phyloP scores from a whole-genome alignment of 1,140 invertebrate genomes.

The Listronotus bonariensis region DNA sequence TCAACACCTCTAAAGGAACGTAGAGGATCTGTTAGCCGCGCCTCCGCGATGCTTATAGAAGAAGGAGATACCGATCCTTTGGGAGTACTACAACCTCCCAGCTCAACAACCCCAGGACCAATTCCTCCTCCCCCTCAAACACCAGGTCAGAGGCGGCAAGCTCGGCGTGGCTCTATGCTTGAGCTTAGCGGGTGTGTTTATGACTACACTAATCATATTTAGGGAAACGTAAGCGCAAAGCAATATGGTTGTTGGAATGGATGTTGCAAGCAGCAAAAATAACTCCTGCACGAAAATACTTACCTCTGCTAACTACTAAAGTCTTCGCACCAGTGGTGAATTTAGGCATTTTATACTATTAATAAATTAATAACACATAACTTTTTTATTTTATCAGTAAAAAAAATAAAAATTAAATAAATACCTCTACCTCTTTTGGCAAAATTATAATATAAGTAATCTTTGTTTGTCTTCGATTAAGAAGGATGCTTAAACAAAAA shows the following conservation, averaged over 20 bases:
- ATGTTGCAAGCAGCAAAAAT: slow-evolving; percentile 22
- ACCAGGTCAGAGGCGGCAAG: slow-evolving; percentile 64
- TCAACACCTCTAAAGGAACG: slow-evolving; percentile 56
- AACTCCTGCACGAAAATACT: slow-evolving; percentile 2
- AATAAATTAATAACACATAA: too few species aligned
- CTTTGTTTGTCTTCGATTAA: too few species aligned
- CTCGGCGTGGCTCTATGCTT: slow-evolving; percentile 68
- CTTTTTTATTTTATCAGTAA: too few species aligned
- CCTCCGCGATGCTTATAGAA: slow-evolving; percentile 61
- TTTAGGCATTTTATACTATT: too few species aligned
- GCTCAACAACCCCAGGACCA: slow-evolving; percentile 27
- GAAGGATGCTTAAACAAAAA: too few species aligned
- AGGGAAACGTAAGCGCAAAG: slow-evolving; percentile 40
- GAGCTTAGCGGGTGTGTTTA: slow-evolving; percentile 69
- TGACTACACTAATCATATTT: slow-evolving; percentile 49
- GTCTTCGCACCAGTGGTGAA: background rate
- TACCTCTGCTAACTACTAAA: background rate
- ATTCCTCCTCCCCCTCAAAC: slow-evolving; percentile 55
- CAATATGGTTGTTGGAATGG: slow-evolving; percentile 25
- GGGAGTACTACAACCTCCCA: slow-evolving; percentile 55
- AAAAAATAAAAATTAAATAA: too few species aligned
- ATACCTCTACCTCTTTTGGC: too few species aligned
- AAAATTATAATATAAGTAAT: too few species aligned
- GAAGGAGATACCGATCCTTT: slow-evolving; percentile 61
- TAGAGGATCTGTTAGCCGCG: slow-evolving; percentile 52